These are phyloP conservation scores for Aleiodes sp. DNA, from an alignment of 1,140 invertebrate species.

Conservation along the genomic window DNA sequence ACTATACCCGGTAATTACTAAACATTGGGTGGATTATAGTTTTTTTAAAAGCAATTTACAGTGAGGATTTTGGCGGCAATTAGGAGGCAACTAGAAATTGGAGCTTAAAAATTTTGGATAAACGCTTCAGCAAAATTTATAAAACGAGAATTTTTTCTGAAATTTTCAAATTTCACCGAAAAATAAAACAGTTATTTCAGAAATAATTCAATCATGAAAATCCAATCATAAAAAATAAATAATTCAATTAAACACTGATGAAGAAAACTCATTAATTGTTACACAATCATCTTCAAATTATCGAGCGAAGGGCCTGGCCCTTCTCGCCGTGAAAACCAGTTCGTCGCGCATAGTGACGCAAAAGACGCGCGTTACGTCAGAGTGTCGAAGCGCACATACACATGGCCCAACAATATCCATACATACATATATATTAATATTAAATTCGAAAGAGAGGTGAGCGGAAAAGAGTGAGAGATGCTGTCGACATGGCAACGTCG, in stretches of 20 bases:
- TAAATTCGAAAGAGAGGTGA: slow-evolving; percentile 16
- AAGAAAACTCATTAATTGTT: too few relatives aligned
- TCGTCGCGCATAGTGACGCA: slow-evolving; percentile 18
- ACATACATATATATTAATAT: slow-evolving; percentile 16
- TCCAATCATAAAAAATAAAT: too few relatives aligned
- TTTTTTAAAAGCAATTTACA: not conserved
- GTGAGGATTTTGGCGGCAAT: too few relatives aligned
- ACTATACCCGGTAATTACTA: not conserved
- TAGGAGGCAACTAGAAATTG: too few relatives aligned
- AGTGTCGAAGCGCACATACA: slow-evolving; percentile 2
- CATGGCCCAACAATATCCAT: not conserved
- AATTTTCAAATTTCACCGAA: not conserved
- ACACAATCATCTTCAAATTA: not conserved
- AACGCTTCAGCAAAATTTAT: not conserved
- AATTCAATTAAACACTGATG: too few relatives aligned
- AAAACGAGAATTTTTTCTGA: not conserved
- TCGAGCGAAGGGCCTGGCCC: slow-evolving; percentile 9
- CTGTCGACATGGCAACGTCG: slow-evolving; percentile 35
- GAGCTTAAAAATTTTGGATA: not conserved
- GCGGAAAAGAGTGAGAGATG: slow-evolving; percentile 25
- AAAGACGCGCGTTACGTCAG: slow-evolving; percentile 33
- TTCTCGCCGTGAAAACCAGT: not conserved
- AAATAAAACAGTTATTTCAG: not conserved
- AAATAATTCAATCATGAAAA: too few relatives aligned
- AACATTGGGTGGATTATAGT: not conserved